These are phyloP conservation scores for Altica lythri DNA, from an alignment of 2,888 invertebrate genomes.

Conservation along the genomic window DNA sequence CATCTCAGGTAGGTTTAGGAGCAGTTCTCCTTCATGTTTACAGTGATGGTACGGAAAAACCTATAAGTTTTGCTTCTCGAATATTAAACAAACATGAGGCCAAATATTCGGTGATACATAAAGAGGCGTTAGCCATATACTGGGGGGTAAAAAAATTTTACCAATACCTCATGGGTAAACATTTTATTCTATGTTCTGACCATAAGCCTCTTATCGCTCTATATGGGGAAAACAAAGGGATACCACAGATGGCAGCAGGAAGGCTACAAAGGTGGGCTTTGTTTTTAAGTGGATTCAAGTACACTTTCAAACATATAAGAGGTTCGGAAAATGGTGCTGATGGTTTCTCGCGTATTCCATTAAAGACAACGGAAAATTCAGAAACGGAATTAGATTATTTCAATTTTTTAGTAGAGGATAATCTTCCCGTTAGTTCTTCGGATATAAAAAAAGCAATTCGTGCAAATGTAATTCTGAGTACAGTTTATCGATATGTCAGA, in stretches of 20 bases:
- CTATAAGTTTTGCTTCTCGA: conserved; percentile 20
- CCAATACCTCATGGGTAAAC: conserved; percentile 18
- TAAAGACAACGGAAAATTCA: conserved; percentile 3
- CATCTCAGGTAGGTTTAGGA: conserved; percentile 8
- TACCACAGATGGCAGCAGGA: conserved; percentile 25
- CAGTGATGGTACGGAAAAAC: conserved; percentile 19
- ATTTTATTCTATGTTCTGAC: conserved; percentile 21
- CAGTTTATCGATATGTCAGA: conserved; percentile 20
- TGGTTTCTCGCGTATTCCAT: conserved; percentile 17
- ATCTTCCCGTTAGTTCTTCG: conserved; percentile 10
- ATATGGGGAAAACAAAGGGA: conserved; percentile 19
- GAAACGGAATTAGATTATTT: conserved; percentile 14
- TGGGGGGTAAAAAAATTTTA: conserved; percentile 17
- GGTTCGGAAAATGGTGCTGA: conserved; percentile 21
- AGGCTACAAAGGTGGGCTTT: conserved; percentile 21
- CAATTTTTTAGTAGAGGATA: conserved; percentile 19
- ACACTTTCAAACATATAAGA: conserved; percentile 18
- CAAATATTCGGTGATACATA: conserved; percentile 20
- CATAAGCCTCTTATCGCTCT: conserved; percentile 17
- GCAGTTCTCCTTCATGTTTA: conserved; percentile 21
- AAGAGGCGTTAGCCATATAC: conserved; percentile 16
- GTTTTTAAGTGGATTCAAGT: conserved; percentile 22
- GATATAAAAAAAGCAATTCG: conserved; percentile 16
- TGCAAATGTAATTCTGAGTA: conserved; percentile 6
- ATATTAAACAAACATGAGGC: conserved; percentile 18